A percentile compares a stretch with the other conserved stretches of the same genome.
Conservation (phyloP, 2,113 vertebrate genomes). For the Cairina moschata region DNA sequence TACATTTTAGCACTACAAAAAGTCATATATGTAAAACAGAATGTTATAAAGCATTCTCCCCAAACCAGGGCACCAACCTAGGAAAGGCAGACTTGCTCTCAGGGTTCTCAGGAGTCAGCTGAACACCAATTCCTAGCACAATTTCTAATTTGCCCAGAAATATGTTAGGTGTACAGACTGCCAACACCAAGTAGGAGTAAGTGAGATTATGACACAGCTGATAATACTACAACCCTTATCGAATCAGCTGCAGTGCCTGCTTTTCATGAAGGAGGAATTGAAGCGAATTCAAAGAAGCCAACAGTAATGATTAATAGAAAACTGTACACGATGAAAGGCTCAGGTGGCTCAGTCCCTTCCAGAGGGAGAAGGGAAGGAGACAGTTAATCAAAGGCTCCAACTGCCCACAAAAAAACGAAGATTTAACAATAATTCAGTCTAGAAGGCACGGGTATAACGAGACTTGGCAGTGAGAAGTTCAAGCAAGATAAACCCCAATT, state of each 20-base stretch:
- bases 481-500: neutral
- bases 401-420: neutral
- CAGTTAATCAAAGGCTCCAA: neutral
- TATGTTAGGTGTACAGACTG: neutral
- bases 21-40: neutral
- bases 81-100: neutral
- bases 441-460: neutral
- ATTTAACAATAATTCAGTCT: neutral
- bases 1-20: neutral
- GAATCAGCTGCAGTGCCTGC: neutral
- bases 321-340: neutral
- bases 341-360: neutral
- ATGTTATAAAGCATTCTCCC: neutral
- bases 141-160: neutral
- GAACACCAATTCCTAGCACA: fast-evolving
- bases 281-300: neutral
- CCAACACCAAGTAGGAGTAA: neutral
- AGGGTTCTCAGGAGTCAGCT: neutral
- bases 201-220: neutral
- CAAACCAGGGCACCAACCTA: neutral
- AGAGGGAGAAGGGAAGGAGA: neutral
- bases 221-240: neutral
- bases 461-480: neutral
- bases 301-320: neutral
- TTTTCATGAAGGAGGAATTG: neutral